A percentile compares a stretch with the other conserved stretches of the same genome.
These are phyloP conservation scores for Leptinotarsa tumamoca DNA, from an alignment of 2,888 invertebrate species.

Conservation along the genomic window DNA sequence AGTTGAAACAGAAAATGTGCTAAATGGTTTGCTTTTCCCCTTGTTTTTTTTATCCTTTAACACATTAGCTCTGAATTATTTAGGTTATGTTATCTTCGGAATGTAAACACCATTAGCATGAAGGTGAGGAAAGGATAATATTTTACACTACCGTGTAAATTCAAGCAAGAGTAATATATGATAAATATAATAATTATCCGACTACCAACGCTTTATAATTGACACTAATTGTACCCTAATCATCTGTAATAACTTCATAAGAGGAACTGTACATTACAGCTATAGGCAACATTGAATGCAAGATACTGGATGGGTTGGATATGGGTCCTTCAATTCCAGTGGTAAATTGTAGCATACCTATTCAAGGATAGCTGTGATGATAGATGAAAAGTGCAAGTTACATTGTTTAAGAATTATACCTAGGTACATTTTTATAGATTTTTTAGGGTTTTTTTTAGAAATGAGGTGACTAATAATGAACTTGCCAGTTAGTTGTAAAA, in stretches of 20 bases:
- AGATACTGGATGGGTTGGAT: background rate
- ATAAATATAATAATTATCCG: constrained; percentile 43
- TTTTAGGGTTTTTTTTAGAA: no score
- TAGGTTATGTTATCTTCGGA: constrained; percentile 44
- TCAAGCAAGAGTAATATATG: constrained; percentile 37
- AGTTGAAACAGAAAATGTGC: constrained; percentile 50
- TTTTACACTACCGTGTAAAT: constrained; percentile 42
- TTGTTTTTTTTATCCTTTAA: constrained; percentile 50
- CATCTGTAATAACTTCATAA: constrained; percentile 40
- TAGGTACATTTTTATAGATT: no score
- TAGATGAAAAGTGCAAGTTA: no score
- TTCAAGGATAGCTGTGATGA: no score
- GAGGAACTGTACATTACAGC: background rate
- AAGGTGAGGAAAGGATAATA: constrained; percentile 40
- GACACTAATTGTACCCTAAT: constrained; percentile 36
- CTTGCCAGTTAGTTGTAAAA: no score
- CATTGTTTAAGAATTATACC: no score
- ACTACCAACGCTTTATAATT: constrained; percentile 34
- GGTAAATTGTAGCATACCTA: background rate
- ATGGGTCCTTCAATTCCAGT: background rate
- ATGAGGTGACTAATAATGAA: no score
- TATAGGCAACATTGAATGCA: constrained; percentile 8
- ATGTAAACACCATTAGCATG: constrained; percentile 43
- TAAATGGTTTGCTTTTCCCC: constrained; percentile 61
- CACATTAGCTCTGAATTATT: constrained; percentile 41